Evolutionary conservation across 2,888 invertebrate genomes (phyloP).

Genomic region (Callinectes sapidus): DNA sequence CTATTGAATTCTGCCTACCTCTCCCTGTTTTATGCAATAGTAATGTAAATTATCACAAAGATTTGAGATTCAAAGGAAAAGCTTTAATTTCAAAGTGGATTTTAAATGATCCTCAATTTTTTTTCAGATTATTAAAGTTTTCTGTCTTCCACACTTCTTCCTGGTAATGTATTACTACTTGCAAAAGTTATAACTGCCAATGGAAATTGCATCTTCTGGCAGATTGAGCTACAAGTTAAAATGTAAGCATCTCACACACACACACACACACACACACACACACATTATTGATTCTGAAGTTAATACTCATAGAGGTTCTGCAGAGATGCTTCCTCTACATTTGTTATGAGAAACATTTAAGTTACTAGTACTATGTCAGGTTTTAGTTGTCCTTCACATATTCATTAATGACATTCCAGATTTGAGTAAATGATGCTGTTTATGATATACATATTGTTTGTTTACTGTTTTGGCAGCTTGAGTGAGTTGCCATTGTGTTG

Average conservation of each 20-base stretch:
- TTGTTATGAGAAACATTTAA: background rate
- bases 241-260: background rate
- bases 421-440: background rate
- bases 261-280: slow-evolving; percentile 34
- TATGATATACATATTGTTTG: background rate
- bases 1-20: too few relatives aligned
- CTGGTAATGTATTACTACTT: slow-evolving; percentile 21
- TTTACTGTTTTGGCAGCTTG: background rate
- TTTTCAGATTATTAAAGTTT: background rate
- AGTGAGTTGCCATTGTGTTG: background rate
- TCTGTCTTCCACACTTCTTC: slow-evolving; percentile 19
- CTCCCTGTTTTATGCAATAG: too few relatives aligned
- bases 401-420: background rate
- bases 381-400: background rate
- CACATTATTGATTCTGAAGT: background rate
- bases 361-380: background rate
- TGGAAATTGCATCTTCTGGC: background rate
- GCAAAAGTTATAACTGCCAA: background rate
- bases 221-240: background rate
- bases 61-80: background rate
- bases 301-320: background rate
- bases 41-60: too few relatives aligned
- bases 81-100: background rate
- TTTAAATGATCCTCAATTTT: background rate
- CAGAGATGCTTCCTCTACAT: background rate